These are phyloP conservation scores for Steinernema carpocapsae DNA, from an alignment of 2,888 invertebrate genomes.

Conservation along the genomic window DNA sequence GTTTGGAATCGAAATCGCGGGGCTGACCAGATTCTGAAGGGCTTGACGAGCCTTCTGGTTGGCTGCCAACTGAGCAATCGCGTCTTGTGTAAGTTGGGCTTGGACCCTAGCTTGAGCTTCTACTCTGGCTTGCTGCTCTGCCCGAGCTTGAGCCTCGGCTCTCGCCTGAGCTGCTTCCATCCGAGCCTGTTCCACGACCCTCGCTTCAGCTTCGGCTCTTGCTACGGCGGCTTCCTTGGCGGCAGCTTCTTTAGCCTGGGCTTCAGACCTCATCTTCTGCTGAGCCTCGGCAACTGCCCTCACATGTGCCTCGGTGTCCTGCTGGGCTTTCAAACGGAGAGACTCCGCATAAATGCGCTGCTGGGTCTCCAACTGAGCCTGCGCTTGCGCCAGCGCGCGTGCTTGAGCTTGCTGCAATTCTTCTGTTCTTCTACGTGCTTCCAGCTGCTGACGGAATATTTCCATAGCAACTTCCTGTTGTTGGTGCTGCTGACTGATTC, in stretches of 20 bases:
- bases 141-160: constrained; percentile 1
- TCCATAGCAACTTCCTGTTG: not conserved
- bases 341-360: not conserved
- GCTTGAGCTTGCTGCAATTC: constrained; percentile 14
- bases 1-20: not conserved
- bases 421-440: not conserved
- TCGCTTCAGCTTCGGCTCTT: not conserved
- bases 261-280: not conserved
- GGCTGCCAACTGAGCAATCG: constrained; percentile 7
- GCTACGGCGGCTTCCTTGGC: not conserved
- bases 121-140: constrained; percentile 1
- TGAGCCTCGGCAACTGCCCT: not conserved
- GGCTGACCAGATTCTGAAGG: not conserved
- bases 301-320: not conserved
- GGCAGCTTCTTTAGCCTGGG: not conserved
- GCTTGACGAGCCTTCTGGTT: constrained; percentile 16
- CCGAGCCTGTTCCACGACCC: not conserved
- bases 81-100: constrained; percentile 10
- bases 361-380: not conserved
- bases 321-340: too few species aligned
- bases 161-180: not conserved
- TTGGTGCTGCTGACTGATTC: not conserved
- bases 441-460: not conserved
- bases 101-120: not conserved
- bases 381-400: not conserved